Evolutionary conservation across 2,113 vertebrate genomes (phyloP), one percentile per base, ranked within the genome.

Genomic region (Anhinga rufa): DNA sequence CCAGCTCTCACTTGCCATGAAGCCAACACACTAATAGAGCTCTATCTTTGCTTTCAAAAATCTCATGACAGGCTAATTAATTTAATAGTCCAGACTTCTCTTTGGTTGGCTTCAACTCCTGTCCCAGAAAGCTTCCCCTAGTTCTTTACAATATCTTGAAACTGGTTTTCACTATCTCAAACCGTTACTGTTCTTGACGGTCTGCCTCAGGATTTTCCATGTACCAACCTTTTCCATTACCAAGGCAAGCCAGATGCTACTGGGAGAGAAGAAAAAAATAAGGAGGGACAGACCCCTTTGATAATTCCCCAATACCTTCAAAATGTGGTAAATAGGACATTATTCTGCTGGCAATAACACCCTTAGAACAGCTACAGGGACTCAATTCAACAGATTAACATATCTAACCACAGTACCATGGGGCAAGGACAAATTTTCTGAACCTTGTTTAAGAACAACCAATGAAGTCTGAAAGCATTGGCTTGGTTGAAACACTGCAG

Each of bases 1-100:
- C 76, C 93, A 97, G 90, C 72, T 95, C 93, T 88, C 58, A 52
- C 34, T 96, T 71, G 60, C 94, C 42, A 51, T 31, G n/a, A 68
- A 92, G 95, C 83, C 95, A 95, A 72, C 89, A 72, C 52, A 46
- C 74, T 96, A 87, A 94, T 12, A 95, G 58, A 85, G 32, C 85
- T 95, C 64, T 51, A 62, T 87, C 68, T 82, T 93, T 72, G 70
- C 86, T 90, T 96, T 96, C 96, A 96, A 81, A 95, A 92, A 32
- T 51, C 69, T 92, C 82, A 64, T 86, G 87, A 90, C 82, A 91
- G 71, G 79, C 44, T 90, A 96, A 95, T 96, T 93, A 93, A 86
- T 92, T 74, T 92, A 97, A 94, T 86, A 94, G 71, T 64, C 88
- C 91, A 94, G 84, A 77, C 46, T 87, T 66, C 83, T 76, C 69